Evolutionary conservation across 1,140 invertebrate species (phyloP).

Genomic region (Drosophila bocqueti): DNA sequence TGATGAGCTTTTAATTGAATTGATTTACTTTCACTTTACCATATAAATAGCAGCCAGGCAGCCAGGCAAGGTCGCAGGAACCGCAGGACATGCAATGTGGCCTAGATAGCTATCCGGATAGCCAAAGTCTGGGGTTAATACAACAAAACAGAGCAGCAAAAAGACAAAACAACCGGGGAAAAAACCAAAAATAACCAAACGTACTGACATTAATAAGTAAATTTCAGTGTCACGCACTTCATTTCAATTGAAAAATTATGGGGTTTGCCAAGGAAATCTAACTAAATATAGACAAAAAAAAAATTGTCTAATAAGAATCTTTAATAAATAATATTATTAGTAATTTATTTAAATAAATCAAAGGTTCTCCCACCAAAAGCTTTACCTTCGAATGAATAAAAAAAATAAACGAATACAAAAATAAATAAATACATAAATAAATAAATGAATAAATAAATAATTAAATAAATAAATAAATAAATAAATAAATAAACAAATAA

Average conservation of each 20-base stretch:
- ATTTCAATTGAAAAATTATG: neutral
- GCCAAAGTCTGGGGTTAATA: neutral
- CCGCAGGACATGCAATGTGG: constrained; percentile 31
- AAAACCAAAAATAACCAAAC: neutral
- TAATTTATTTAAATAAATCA: neutral
- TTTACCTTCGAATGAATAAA: too few species aligned
- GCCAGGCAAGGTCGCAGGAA: constrained; percentile 19
- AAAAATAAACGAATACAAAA: too few species aligned
- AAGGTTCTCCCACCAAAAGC: too few species aligned
- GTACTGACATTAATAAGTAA: constrained; percentile 1
- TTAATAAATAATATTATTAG: too few species aligned
- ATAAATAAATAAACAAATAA: too few species aligned
- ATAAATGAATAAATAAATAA: too few species aligned
- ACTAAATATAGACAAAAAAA: neutral
- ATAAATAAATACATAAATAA: too few species aligned
- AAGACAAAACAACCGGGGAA: neutral
- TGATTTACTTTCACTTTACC: constrained; percentile 62
- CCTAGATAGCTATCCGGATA: constrained; percentile 21
- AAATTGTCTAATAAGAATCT: too few species aligned
- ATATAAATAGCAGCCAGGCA: constrained; percentile 26
- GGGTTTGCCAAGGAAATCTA: neutral
- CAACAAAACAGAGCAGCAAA: neutral
- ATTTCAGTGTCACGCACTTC: constrained; percentile 2
- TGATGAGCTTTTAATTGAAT: constrained; percentile 81
- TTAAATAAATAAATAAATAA: too few species aligned